Conservation (phyloP, 2,888 invertebrate genomes). For the Mesochorus sp. region DNA sequence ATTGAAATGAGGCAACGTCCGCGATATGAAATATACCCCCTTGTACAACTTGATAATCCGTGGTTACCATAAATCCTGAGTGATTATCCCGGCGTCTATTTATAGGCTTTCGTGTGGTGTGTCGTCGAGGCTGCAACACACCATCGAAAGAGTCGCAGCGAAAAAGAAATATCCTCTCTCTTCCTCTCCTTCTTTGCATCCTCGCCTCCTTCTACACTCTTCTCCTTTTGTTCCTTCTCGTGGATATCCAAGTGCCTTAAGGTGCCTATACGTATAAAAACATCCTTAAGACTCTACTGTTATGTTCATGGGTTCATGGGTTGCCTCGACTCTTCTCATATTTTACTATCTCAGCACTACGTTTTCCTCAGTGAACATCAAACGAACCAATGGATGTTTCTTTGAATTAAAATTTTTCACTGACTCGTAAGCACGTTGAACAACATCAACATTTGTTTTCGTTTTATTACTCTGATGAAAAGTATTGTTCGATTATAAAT, state of each 20-base stretch:
- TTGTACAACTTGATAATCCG: conserved; percentile 82
- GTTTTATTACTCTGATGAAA: too few relatives aligned
- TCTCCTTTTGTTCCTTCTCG: conserved; percentile 45
- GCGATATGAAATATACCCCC: conserved; percentile 81
- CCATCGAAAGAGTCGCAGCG: conserved; percentile 7
- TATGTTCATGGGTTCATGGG: conserved; percentile 40
- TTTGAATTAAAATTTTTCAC: too few relatives aligned
- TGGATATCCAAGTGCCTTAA: conserved; percentile 39
- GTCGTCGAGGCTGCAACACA: conserved; percentile 54
- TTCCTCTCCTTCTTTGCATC: conserved; percentile 30
- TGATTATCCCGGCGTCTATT: conserved; percentile 82
- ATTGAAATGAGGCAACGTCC: conserved; percentile 81
- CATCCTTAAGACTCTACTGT: conserved; percentile 36
- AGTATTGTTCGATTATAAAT: too few relatives aligned
- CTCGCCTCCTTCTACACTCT: conserved; percentile 40
- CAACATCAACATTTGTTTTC: too few relatives aligned
- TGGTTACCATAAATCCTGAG: conserved; percentile 82
- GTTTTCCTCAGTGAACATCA: conserved; percentile 1
- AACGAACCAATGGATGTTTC: too few relatives aligned
- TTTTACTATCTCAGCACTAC: conserved; percentile 20
- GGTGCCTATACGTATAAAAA: background rate
- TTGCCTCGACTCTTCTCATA: conserved; percentile 26
- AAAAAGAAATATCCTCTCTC: conserved; percentile 44
- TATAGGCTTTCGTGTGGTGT: conserved; percentile 76
- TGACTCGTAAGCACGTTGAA: too few relatives aligned